Evolutionary conservation across 2,113 vertebrate species (phyloP).

Genomic region (Probosciger aterrimus): DNA sequence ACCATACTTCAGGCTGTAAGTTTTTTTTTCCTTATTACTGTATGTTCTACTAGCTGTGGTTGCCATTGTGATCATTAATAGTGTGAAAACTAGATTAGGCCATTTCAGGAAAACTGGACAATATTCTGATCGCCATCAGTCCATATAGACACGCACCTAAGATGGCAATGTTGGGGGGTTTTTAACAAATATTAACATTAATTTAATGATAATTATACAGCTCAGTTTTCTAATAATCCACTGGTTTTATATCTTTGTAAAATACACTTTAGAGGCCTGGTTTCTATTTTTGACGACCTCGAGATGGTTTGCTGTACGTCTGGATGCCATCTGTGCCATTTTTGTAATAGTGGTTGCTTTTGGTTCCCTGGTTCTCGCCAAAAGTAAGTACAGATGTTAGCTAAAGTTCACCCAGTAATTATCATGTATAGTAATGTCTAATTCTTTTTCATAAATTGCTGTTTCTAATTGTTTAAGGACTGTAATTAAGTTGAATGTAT

Average conservation of each 20-base stretch:
- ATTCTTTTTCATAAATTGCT: constrained; percentile 26
- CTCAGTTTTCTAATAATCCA: not conserved
- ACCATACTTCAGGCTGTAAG: not conserved
- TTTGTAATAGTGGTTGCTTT: constrained; percentile 86
- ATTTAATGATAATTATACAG: not conserved
- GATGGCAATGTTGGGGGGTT: fast-evolving
- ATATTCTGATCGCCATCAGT: not conserved
- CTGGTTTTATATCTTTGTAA: not conserved
- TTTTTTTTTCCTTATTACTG: not conserved
- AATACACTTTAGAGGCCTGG: constrained; percentile 84
- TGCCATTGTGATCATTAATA: not conserved
- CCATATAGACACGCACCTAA: not conserved
- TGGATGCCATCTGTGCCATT: constrained; percentile 92
- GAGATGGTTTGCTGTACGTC: constrained; percentile 92
- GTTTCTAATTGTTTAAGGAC: constrained; percentile 50
- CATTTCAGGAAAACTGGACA: not conserved
- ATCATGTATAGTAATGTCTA: constrained; percentile 37
- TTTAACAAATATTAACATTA: not conserved
- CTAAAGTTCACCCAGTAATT: constrained; percentile 46
- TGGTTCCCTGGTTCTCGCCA: constrained; percentile 84
- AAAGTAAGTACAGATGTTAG: constrained; percentile 78
- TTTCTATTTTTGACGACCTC: constrained; percentile 94
- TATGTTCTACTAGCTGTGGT: not conserved
- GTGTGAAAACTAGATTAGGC: not conserved
- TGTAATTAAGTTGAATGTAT: constrained; percentile 48